Base-by-base conservation (phyloP, 2,888 invertebrate species). In the Archaeoteleia sp. region DNA sequence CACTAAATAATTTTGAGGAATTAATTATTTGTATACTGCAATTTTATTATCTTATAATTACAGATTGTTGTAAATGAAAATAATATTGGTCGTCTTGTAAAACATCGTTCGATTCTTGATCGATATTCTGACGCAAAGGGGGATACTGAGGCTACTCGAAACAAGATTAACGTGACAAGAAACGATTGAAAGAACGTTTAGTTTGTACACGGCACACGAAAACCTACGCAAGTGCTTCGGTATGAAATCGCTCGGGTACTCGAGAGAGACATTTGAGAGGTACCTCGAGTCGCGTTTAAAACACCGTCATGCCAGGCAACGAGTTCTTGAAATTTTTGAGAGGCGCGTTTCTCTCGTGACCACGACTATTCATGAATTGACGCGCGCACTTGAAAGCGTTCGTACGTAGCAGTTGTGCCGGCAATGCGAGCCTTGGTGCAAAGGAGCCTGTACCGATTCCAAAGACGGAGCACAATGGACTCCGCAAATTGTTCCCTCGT, bases 361-460 rank as follows among this genome's bases (percentile, higher is more conserved):
- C 69, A 57, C 62, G 67, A 71, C 71, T 66, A 77, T 76, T 72
- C 67, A 55, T 70, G 73, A 76, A 77, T 78, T 76, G 76, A 74
- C 76, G 75, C 68, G 68, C 73, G 57, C 70, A 70, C 62, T 39
- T 45, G 54, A 66, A 70, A 69, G 70, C 34, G 8, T 43, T 62
- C 35, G 60, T 68, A 63, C 43, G 2, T 20, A 20, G 20, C 3
- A 55, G 58, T 57, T 48, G 71, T 67, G 74, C 68, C 62, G 66
- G 69, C 68, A 76, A 76, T 75, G 73, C 69, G 72, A 63, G 25
- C 61, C 69, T 65, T 60, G 62, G 61, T 12, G 51, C 37, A 62
- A 54, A 61, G 54, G 51, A 63, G 60, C 55, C 45, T 46, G 49
- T 29, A 46, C 54, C 55, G 63, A 60, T 43, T 29, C 58, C 55